These are phyloP conservation scores for Calypte anna DNA, from an alignment of 2,113 vertebrate genomes.

Conservation along the genomic window DNA sequence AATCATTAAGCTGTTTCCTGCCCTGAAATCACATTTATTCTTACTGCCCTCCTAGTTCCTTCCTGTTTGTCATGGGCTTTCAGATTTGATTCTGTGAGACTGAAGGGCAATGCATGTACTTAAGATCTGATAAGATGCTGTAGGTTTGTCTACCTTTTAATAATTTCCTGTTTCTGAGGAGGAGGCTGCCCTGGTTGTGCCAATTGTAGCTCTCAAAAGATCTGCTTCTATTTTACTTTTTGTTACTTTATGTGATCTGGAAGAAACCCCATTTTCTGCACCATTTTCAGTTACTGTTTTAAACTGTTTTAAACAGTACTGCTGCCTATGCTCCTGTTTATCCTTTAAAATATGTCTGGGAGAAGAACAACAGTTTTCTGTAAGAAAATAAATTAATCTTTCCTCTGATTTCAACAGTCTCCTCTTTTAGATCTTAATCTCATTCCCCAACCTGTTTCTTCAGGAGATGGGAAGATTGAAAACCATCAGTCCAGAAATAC, in stretches of 20 bases:
- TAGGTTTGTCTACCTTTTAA: not conserved
- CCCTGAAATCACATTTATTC: not conserved
- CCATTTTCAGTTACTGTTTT: not conserved
- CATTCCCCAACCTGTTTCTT: not conserved
- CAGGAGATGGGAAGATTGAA: not conserved
- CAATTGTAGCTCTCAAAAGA: not conserved
- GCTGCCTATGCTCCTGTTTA: not conserved
- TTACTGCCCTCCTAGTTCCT: not conserved
- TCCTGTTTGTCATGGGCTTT: not conserved
- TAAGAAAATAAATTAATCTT: not conserved
- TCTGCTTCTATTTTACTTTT: not conserved
- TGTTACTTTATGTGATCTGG: not conserved
- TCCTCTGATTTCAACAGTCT: not conserved
- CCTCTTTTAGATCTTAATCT: not conserved
- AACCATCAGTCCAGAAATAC: no score
- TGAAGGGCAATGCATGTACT: not conserved
- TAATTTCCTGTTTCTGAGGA: not conserved
- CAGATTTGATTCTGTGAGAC: not conserved
- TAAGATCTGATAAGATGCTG: not conserved
- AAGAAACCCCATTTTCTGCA: not conserved
- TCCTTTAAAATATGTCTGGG: not conserved
- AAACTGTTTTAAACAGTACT: not conserved
- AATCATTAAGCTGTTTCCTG: not conserved
- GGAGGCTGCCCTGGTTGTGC: not conserved
- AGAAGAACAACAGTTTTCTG: not conserved